A percentile compares a stretch with the other conserved stretches of the same genome.
These are phyloP conservation scores for Hoplodrina ambigua DNA, from an alignment of 2,888 invertebrate genomes.

Conservation along the genomic window DNA sequence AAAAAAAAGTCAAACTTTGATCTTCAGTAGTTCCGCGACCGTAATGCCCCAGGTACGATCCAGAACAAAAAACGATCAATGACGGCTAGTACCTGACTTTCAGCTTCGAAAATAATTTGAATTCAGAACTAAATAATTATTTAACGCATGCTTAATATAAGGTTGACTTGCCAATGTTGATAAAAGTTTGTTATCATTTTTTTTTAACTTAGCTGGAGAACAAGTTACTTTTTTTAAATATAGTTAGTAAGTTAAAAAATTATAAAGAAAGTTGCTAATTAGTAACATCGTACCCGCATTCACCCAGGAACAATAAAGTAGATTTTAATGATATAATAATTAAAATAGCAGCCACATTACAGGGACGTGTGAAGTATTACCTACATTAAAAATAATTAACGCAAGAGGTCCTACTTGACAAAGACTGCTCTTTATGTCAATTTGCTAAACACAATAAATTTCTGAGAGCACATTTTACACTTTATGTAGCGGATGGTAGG, in stretches of 20 bases:
- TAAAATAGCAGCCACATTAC: background rate
- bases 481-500: slow-evolving; percentile 9
- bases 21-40: background rate
- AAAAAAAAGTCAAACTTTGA: no score
- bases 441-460: slow-evolving; percentile 50
- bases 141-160: background rate
- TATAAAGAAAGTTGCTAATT: no score
- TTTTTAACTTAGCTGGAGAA: background rate
- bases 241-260: no score
- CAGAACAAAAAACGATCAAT: no score
- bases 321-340: slow-evolving; percentile 7
- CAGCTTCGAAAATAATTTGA: no score
- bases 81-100: no score
- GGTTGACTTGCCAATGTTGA: background rate
- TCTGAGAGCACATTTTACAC: slow-evolving; percentile 29
- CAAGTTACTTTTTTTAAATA: no score
- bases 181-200: background rate
- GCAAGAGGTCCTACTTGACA: slow-evolving; percentile 45
- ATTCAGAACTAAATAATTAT: background rate
- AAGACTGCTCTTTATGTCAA: slow-evolving; percentile 49
- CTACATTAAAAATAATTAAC: slow-evolving; percentile 45
- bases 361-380: slow-evolving; percentile 11
- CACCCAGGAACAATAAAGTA: background rate
- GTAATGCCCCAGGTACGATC: no score
- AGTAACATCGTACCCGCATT: background rate